phyloP scores from a whole-genome alignment of 2,797 vertebrate genomes.

The Schizothorax lantsangensis region DNA sequence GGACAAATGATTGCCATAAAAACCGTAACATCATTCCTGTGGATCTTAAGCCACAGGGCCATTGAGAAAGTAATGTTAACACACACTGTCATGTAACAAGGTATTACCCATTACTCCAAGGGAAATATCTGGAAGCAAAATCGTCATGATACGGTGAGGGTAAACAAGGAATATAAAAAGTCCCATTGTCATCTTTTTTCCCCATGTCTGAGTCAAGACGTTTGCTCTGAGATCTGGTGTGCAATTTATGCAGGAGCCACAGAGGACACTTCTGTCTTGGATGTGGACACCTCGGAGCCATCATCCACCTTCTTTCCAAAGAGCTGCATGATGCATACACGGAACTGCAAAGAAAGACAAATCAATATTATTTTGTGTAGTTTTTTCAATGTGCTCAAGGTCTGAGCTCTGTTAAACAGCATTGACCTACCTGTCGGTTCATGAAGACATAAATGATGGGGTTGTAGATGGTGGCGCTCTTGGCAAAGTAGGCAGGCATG shows the following conservation, averaged over 20 bases:
- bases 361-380: neutral
- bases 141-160: slow-evolving; percentile 43
- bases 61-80: slow-evolving; percentile 41
- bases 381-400: neutral
- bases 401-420: neutral
- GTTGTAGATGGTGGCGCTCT: slow-evolving; percentile 93
- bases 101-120: slow-evolving; percentile 19
- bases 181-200: slow-evolving; percentile 49
- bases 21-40: slow-evolving; percentile 10
- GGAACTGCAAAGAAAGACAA: slow-evolving; percentile 77
- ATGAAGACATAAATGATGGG: slow-evolving; percentile 91
- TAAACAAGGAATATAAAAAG: slow-evolving; percentile 67
- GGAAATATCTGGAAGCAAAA: slow-evolving; percentile 38
- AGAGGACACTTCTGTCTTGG: slow-evolving; percentile 79
- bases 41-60: neutral
- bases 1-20: slow-evolving; percentile 26
- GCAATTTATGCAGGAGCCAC: slow-evolving; percentile 84
- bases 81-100: slow-evolving; percentile 35
- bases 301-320: slow-evolving; percentile 89
- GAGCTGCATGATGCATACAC: slow-evolving; percentile 86
- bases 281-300: slow-evolving; percentile 85
- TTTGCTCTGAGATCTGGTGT: slow-evolving; percentile 34
- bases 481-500: slow-evolving; percentile 88
- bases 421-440: slow-evolving; percentile 84
- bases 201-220: slow-evolving; percentile 32